Evolutionary conservation across 2,797 vertebrate species (phyloP), one percentile per base, ranked within the genome.

Genomic region (Mormyrops boulengeri): DNA sequence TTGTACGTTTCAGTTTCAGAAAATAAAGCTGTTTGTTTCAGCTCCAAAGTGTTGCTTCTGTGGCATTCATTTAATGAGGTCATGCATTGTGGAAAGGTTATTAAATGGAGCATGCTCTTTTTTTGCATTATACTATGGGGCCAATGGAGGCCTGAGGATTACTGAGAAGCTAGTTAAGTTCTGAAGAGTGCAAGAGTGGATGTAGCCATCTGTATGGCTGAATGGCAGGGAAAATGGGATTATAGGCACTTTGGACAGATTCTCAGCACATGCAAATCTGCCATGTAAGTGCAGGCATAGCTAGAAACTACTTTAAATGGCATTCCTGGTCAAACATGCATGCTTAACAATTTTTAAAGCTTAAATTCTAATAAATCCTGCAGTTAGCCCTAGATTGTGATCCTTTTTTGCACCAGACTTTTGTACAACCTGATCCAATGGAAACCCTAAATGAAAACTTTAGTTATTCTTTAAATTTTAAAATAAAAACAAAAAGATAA

Each of bases 161-260:
- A 82, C 77, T 47, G 41, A 82, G 77, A 47, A 82, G 77, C 77
- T 47, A 34, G 77, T 82, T 82, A 82, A 82, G 41, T 82, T 82
- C 17, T 47, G 19, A 82, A 82, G 12, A 82, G 41, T 82, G 19
- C 41, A 47, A n/a, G 77, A 82, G 77, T 82, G 77, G 41, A 82
- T 82, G 41, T 47, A 82, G 41, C 77, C 77, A 82, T 82, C 77
- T 82, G 77, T 47, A 82, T 2, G 77, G 17, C 41, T 82, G 77
- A 82, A 47, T 82, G 41, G 41, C 17, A 82, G 77, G 17, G 77
- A 82, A 77, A 82, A 82, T 47, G 41, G 77, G 41, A 82, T 82
- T 82, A 82, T 7, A 47, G 41, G 41, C 77, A 82, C 77, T 82
- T 82, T 82, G 77, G 77, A 82, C 77, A 82, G 77, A 82, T 82